Percentiles rank a stretch among this genome's conserved stretches.
Evolutionary conservation across 1,140 invertebrate genomes (phyloP).

Genomic region (Microplitis mediator): DNA sequence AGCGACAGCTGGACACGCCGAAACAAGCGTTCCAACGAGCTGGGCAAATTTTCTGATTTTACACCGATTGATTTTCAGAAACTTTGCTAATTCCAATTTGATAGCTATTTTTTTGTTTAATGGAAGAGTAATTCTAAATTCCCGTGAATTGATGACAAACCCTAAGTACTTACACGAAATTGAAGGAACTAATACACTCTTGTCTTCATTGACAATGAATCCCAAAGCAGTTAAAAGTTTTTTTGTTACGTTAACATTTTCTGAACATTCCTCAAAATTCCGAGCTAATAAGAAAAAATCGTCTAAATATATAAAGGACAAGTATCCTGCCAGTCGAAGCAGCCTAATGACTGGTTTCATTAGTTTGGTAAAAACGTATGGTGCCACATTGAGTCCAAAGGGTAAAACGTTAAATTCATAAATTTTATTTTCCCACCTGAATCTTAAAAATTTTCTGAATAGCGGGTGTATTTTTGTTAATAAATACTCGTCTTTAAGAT

Average conservation of each 20-base stretch:
- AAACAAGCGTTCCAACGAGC: background rate
- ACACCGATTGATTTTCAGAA: background rate
- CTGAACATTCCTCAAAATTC: background rate
- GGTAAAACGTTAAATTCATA: background rate
- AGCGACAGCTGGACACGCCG: background rate
- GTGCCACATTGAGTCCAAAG: background rate
- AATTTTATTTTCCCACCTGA: background rate
- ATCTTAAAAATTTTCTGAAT: background rate
- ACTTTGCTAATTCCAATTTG: background rate
- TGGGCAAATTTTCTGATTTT: background rate
- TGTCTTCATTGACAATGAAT: background rate
- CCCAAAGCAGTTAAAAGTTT: background rate
- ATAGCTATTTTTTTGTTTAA: background rate
- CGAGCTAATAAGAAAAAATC: background rate
- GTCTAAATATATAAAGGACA: background rate
- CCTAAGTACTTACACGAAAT: background rate
- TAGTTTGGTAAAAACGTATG: background rate
- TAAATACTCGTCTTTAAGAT: background rate
- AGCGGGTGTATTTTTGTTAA: background rate
- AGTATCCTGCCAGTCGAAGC: background rate
- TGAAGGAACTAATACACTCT: background rate
- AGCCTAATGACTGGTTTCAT: background rate
- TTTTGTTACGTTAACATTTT: background rate
- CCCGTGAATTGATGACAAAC: background rate
- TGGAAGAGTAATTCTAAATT: background rate